Percentiles rank a stretch among this genome's conserved stretches.
Conservation (phyloP, 2,888 invertebrate genomes). For the Linnaemya tessellans region DNA sequence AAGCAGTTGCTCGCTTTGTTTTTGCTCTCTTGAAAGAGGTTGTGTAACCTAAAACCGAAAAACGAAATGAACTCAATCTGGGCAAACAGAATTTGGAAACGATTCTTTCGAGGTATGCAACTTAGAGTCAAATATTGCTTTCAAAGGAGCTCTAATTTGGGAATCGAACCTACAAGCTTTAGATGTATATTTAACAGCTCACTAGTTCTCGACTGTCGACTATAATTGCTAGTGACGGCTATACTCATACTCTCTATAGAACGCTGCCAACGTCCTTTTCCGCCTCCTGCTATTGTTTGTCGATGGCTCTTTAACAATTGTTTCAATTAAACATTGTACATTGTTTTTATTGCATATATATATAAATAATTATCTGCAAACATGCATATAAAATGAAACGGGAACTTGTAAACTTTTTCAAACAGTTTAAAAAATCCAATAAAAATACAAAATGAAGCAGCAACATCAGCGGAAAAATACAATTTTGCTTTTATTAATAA, state of each 20-base stretch:
- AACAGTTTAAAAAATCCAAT: slow-evolving; percentile 49
- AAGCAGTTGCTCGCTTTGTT: too few relatives aligned
- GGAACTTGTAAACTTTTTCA: slow-evolving; percentile 3
- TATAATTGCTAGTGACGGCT: too few relatives aligned
- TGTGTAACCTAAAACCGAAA: too few relatives aligned
- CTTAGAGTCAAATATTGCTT: too few relatives aligned
- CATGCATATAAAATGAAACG: slow-evolving; percentile 36
- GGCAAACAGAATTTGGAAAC: too few relatives aligned
- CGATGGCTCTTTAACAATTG: not conserved
- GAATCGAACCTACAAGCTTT: too few relatives aligned
- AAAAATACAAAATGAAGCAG: slow-evolving; percentile 42
- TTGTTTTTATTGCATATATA: slow-evolving; percentile 23
- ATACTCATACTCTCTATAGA: not conserved
- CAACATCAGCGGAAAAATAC: slow-evolving; percentile 53
- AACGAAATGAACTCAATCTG: too few relatives aligned
- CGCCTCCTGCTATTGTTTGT: not conserved
- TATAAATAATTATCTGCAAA: slow-evolving; percentile 58
- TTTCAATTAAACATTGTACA: slow-evolving; percentile 8
- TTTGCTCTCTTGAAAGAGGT: too few relatives aligned
- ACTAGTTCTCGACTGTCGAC: too few relatives aligned
- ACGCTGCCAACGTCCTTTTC: not conserved
- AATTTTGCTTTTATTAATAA: slow-evolving; percentile 23
- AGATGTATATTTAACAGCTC: too few relatives aligned
- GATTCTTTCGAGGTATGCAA: too few relatives aligned
- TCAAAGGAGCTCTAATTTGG: too few relatives aligned